Conservation (phyloP, 2,888 invertebrate genomes). For the Epirrita christyi region DNA sequence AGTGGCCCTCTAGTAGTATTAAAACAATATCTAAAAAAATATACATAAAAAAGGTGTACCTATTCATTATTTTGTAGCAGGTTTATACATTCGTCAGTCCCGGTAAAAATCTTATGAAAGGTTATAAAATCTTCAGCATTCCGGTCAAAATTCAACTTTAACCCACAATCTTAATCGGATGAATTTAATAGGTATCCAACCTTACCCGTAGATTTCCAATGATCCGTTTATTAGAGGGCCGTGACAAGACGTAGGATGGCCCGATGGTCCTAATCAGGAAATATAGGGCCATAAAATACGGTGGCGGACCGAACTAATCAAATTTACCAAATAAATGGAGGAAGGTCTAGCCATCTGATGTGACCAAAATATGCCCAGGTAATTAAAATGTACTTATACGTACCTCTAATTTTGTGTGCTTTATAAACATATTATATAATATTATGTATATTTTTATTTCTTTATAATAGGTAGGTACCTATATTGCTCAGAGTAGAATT, state of each 20-base stretch:
- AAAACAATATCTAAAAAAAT: too few relatives aligned
- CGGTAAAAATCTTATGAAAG: too few relatives aligned
- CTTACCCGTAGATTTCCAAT: slow-evolving; percentile 32
- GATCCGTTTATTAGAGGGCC: slow-evolving; percentile 39
- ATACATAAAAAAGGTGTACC: too few relatives aligned
- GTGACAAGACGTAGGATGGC: slow-evolving; percentile 49
- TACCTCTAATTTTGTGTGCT: neutral
- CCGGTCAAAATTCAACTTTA: too few relatives aligned
- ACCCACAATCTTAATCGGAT: slow-evolving; percentile 8
- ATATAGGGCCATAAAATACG: slow-evolving; percentile 80
- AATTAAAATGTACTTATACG: slow-evolving; percentile 35
- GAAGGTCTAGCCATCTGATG: slow-evolving; percentile 47
- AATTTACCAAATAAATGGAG: slow-evolving; percentile 70
- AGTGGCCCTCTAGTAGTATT: too few relatives aligned
- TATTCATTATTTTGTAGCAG: too few relatives aligned
- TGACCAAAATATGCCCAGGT: slow-evolving; percentile 37
- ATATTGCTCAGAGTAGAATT: too few relatives aligned
- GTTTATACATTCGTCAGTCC: too few relatives aligned
- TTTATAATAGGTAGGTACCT: too few relatives aligned
- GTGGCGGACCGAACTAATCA: slow-evolving; percentile 73
- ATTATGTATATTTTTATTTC: too few relatives aligned
- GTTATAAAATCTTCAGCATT: neutral
- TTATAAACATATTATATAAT: too few relatives aligned
- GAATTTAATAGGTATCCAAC: slow-evolving; percentile 24
- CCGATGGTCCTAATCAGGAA: slow-evolving; percentile 75